A percentile compares a stretch with the other conserved stretches of the same genome.
These are phyloP conservation scores for Gallinago media DNA, from an alignment of 2,113 vertebrate genomes.

Conservation along the genomic window DNA sequence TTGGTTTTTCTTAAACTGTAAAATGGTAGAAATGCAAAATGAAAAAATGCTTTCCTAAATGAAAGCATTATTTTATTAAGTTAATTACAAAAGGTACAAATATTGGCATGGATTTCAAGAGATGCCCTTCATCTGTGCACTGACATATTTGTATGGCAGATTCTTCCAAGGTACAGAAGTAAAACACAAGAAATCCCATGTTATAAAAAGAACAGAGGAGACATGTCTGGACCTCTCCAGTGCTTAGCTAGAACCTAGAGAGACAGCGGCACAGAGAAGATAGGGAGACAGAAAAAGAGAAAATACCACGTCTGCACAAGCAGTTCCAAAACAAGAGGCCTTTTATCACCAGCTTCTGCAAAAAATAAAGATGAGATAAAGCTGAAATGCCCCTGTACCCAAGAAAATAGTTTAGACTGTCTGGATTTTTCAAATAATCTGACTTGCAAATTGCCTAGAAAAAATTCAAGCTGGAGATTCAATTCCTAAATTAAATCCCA, in stretches of 20 bases:
- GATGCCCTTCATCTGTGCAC: not conserved
- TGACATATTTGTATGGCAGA: not conserved
- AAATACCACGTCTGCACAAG: not conserved
- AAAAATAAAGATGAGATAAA: not conserved
- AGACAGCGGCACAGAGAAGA: not conserved
- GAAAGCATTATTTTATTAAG: not conserved
- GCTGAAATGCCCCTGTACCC: not conserved
- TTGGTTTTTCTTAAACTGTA: not conserved
- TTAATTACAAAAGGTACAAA: constrained; percentile 20
- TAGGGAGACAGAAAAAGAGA: not conserved
- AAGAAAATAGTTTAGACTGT: not conserved
- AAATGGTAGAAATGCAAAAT: not conserved
- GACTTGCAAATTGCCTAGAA: constrained; percentile 33
- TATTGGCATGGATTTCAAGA: not conserved
- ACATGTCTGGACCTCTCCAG: not conserved
- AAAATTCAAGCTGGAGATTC: not conserved
- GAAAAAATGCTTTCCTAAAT: not conserved
- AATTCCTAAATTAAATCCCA: constrained; percentile 34
- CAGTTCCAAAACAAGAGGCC: not conserved
- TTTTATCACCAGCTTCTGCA: not conserved
- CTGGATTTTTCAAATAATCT: constrained; percentile 33
- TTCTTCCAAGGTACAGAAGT: not conserved
- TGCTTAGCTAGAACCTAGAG: not conserved
- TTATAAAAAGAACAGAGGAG: not conserved
- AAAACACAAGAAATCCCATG: not conserved